phyloP scores from a whole-genome alignment of 2,113 vertebrate species.

The Dendropsophus ebraccatus region DNA sequence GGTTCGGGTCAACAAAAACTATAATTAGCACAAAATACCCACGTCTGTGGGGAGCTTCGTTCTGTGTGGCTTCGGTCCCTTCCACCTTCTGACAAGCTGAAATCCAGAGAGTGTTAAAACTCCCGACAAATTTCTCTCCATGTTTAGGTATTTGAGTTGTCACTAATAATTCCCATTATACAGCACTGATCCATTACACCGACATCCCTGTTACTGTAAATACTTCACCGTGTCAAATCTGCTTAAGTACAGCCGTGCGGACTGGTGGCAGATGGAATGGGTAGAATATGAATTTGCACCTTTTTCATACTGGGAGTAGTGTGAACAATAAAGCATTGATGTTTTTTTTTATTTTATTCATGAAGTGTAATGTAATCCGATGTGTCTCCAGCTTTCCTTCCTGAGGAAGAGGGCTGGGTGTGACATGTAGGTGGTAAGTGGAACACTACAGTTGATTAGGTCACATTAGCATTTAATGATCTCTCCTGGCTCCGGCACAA shows the following conservation, averaged over 20 bases:
- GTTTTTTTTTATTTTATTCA: conserved; percentile 24
- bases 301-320: background rate
- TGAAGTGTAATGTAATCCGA: conserved; percentile 36
- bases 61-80: too few relatives aligned
- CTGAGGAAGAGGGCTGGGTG: conserved; percentile 51
- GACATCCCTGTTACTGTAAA: background rate
- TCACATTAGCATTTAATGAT: conserved; percentile 49
- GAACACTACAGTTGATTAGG: conserved; percentile 40
- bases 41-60: too few relatives aligned
- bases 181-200: background rate
- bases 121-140: background rate
- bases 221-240: conserved; percentile 3
- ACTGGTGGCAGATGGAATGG: background rate
- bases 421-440: conserved; percentile 46
- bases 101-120: background rate
- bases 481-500: conserved; percentile 40
- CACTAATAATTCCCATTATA: background rate
- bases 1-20: too few relatives aligned
- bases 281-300: conserved; percentile 21
- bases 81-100: background rate
- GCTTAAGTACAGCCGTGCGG: background rate
- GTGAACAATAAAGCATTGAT: conserved; percentile 49
- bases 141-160: background rate
- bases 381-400: conserved; percentile 52
- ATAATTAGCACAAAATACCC: too few relatives aligned